Percentiles rank a stretch among this genome's conserved stretches.
phyloP scores from a whole-genome alignment of 2,113 vertebrate genomes.

The Otis tarda region DNA sequence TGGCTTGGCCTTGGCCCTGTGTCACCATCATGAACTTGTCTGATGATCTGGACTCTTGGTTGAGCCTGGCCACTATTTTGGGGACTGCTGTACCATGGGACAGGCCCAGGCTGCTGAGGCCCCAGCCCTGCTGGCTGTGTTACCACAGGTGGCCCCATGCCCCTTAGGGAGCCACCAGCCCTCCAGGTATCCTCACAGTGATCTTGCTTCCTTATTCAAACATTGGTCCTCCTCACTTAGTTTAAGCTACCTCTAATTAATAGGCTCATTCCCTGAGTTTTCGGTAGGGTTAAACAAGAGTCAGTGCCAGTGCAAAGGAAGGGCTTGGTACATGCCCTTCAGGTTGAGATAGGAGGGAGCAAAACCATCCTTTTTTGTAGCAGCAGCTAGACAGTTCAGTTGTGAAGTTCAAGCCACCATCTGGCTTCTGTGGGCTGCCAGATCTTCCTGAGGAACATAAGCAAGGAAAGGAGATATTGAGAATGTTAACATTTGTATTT shows the following conservation, averaged over 20 bases:
- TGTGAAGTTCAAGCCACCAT: constrained; percentile 32
- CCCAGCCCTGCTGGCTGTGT: not conserved
- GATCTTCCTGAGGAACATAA: constrained; percentile 1
- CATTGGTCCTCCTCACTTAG: not conserved
- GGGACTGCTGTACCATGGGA: not conserved
- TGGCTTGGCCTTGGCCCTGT: not conserved
- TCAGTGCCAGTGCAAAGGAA: not conserved
- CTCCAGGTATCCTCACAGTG: not conserved
- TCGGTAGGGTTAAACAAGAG: not conserved
- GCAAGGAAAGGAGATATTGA: not conserved
- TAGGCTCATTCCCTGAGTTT: not conserved
- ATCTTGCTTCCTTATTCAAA: not conserved
- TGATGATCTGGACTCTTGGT: not conserved
- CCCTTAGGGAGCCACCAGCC: not conserved
- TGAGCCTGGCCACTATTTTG: not conserved
- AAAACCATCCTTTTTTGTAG: not conserved
- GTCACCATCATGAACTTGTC: not conserved
- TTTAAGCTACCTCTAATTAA: not conserved
- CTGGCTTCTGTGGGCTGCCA: constrained; percentile 18
- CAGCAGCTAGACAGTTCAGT: not conserved
- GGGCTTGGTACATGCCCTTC: not conserved
- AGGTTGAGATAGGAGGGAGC: not conserved
- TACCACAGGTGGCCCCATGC: accelerated
- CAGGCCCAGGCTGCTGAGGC: not conserved
- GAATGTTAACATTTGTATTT: constrained; percentile 36